Percentiles rank a stretch among this genome's conserved stretches.
Conservation (phyloP, 2,113 vertebrate species). For the Bungarus multicinctus region DNA sequence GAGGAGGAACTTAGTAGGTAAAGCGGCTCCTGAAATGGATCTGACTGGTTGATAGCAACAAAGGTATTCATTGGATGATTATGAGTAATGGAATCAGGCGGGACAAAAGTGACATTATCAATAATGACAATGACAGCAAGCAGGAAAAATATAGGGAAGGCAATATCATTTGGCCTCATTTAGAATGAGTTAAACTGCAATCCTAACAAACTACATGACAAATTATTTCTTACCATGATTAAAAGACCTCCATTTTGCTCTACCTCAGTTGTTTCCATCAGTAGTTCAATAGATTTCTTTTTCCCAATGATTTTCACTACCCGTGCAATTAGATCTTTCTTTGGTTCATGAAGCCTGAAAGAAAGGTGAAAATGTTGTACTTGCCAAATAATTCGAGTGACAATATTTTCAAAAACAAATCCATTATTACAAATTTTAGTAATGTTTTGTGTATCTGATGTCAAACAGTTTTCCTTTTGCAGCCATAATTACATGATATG, state of each 20-base stretch:
- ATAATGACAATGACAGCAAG: neutral
- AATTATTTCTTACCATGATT: slow-evolving; percentile 78
- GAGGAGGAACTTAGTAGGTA: neutral
- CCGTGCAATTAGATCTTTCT: slow-evolving; percentile 87
- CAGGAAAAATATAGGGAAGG: too few species aligned
- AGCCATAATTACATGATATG: neutral
- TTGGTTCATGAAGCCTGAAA: slow-evolving; percentile 87
- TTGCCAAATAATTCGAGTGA: neutral
- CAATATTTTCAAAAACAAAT: neutral
- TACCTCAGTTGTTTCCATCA: slow-evolving; percentile 88
- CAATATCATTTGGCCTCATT: neutral
- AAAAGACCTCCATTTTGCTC: slow-evolving; percentile 90
- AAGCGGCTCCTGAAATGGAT: neutral
- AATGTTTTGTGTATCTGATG: neutral
- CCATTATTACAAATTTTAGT: neutral
- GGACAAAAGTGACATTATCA: neutral
- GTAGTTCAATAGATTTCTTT: slow-evolving; percentile 89
- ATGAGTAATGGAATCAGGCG: too few species aligned
- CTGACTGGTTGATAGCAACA: neutral
- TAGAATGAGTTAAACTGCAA: neutral
- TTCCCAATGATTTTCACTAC: slow-evolving; percentile 85
- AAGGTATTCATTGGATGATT: neutral
- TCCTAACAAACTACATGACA: neutral
- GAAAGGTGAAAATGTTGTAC: neutral
- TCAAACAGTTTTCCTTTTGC: neutral